Conservation (phyloP, 2,797 vertebrate species). For the Spinus olivaceus region DNA sequence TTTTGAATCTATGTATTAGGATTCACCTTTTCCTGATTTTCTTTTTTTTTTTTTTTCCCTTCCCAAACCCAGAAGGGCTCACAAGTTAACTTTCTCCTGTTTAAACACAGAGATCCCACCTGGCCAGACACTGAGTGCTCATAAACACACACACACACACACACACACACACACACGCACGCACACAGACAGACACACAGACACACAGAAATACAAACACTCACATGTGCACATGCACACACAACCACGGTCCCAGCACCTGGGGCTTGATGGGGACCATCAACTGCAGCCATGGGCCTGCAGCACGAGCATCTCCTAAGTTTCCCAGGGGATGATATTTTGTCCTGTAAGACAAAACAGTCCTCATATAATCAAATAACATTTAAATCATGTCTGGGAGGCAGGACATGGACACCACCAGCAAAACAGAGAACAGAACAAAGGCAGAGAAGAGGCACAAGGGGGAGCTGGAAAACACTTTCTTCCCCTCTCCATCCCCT, state of each 20-base stretch:
- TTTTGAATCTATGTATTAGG: background rate
- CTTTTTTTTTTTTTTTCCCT: background rate
- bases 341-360: background rate
- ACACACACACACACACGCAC: too few relatives aligned
- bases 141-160: rapidly evolving
- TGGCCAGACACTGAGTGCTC: rapidly evolving
- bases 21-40: background rate
- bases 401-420: background rate
- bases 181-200: rapidly evolving
- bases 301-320: background rate
- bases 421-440: background rate
- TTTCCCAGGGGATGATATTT: background rate
- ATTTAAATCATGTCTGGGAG: background rate
- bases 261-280: background rate
- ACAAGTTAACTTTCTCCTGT: background rate
- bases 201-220: background rate
- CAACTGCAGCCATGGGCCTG: background rate
- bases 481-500: background rate
- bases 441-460: background rate
- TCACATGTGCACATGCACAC: rapidly evolving
- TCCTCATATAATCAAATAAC: background rate
- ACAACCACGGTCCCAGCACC: background rate
- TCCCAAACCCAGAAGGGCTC: background rate
- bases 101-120: background rate
- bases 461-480: background rate